Conservation (phyloP, 2,888 invertebrate genomes). For the Idaea biselata region DNA sequence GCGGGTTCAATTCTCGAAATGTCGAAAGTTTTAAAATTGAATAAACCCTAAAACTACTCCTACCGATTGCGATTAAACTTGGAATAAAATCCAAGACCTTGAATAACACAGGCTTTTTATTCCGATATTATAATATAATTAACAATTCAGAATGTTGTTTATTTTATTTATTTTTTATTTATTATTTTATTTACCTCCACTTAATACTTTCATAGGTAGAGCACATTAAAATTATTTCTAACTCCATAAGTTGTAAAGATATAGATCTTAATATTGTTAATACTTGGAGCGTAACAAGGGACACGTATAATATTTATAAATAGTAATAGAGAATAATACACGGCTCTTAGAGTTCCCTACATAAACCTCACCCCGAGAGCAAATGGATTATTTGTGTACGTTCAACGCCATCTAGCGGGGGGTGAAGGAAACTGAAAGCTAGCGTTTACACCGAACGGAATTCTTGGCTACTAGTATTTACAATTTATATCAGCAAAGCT, state of each 20-base stretch:
- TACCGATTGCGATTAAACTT: no score
- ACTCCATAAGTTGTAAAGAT: not conserved
- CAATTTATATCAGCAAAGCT: no score
- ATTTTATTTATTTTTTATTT: no score
- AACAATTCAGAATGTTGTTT: no score
- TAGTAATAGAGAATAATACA: conserved; percentile 75
- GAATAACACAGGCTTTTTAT: no score
- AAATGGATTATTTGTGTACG: conserved; percentile 81
- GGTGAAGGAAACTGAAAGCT: conserved; percentile 55
- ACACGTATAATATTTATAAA: conserved; percentile 72
- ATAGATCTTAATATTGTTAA: conserved; percentile 31
- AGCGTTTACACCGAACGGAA: conserved; percentile 14
- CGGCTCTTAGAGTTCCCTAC: conserved; percentile 69
- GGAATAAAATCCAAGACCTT: no score
- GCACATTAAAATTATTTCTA: not conserved
- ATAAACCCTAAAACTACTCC: no score
- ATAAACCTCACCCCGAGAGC: conserved; percentile 78
- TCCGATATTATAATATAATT: no score
- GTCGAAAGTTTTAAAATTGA: no score
- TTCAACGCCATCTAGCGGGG: conserved; percentile 75
- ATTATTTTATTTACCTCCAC: no score
- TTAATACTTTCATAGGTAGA: not conserved
- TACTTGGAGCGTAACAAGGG: conserved; percentile 42
- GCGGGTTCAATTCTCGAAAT: no score
- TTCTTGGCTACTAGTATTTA: no score